Evolutionary conservation across 2,888 invertebrate species (phyloP).

Genomic region (Philonicus albiceps): DNA sequence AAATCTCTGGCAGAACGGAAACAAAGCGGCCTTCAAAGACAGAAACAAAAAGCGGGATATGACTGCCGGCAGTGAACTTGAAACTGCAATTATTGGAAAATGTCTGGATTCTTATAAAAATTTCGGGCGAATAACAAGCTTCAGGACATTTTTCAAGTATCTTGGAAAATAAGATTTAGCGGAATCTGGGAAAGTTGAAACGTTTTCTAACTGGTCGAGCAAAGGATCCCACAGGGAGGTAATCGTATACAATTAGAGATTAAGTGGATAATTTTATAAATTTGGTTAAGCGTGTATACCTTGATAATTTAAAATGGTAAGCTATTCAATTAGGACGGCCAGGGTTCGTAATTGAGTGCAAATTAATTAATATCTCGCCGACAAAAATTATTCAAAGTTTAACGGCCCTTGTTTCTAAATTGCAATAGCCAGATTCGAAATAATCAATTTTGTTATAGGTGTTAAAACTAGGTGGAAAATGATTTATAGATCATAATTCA

Average conservation of each 20-base stretch:
- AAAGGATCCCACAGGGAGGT: not conserved
- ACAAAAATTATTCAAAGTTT: not conserved
- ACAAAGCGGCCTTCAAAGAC: not conserved
- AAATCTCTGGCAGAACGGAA: not conserved
- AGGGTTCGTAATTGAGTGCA: not conserved
- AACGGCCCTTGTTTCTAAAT: not conserved
- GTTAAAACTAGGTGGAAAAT: too few relatives aligned
- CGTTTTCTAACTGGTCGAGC: not conserved
- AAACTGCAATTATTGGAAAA: not conserved
- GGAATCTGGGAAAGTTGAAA: not conserved
- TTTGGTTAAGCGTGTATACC: not conserved
- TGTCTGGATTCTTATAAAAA: not conserved
- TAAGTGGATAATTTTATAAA: not conserved
- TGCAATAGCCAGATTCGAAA: not conserved
- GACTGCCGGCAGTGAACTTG: not conserved
- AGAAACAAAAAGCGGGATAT: not conserved
- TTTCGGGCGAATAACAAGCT: not conserved
- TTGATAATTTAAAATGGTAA: not conserved
- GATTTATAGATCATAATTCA: too few relatives aligned
- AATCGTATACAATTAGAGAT: not conserved
- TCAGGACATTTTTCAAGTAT: not conserved
- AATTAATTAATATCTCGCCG: too few relatives aligned
- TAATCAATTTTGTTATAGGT: too few relatives aligned
- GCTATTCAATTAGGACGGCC: not conserved
- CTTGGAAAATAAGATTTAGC: not conserved